Evolutionary conservation across 1,140 invertebrate species (phyloP).

Genomic region (Procambarus clarkii): DNA sequence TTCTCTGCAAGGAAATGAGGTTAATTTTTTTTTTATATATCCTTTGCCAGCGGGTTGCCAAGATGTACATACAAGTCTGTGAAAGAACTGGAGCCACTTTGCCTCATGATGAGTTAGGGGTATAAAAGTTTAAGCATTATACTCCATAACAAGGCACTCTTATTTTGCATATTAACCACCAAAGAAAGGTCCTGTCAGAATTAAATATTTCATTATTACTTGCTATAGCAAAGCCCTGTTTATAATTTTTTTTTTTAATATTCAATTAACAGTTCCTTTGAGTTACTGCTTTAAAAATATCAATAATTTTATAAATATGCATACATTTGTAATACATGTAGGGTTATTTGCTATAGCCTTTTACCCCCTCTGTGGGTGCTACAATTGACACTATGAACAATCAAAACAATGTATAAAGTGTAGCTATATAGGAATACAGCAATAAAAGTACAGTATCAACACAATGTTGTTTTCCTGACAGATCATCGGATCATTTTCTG

Average conservation of each 20-base stretch:
- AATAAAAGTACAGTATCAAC: too few species aligned
- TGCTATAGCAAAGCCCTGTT: neutral
- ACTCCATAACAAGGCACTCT: neutral
- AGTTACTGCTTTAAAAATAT: neutral
- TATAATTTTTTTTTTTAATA: neutral
- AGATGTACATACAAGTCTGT: slow-evolving; percentile 21
- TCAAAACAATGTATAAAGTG: neutral
- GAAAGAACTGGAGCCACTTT: neutral
- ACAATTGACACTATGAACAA: neutral
- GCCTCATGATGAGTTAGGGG: neutral
- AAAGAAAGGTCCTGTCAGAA: neutral
- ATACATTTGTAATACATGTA: neutral
- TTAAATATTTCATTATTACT: neutral
- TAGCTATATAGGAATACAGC: too few species aligned
- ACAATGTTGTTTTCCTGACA: too few species aligned
- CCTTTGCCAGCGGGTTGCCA: neutral
- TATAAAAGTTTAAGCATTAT: neutral
- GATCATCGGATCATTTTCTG: too few species aligned
- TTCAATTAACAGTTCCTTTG: too few species aligned
- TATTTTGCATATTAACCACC: neutral
- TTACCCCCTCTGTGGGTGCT: neutral
- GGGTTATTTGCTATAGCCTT: neutral
- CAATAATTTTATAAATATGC: neutral
- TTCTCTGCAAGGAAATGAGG: slow-evolving; percentile 68
- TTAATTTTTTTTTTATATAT: slow-evolving; percentile 39